Evolutionary conservation across 2,888 invertebrate genomes (phyloP).

Genomic region (Syrphus vitripennis): DNA sequence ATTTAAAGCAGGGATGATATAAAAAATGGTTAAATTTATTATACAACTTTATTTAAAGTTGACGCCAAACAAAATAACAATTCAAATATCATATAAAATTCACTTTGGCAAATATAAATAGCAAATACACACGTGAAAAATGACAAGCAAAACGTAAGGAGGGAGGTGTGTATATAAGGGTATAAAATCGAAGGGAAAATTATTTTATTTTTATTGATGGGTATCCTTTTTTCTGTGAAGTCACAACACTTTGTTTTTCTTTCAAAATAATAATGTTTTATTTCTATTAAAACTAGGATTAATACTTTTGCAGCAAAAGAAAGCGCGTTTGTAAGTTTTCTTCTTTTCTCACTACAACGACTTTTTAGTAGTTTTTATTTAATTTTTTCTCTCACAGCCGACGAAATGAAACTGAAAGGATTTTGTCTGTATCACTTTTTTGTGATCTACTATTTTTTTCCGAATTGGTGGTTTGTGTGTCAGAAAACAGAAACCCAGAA

Average conservation of each 20-base stretch:
- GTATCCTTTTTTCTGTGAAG: neutral
- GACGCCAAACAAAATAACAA: neutral
- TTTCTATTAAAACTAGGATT: neutral
- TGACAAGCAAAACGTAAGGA: conserved; percentile 4
- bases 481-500: too few relatives aligned
- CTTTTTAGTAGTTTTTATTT: conserved; percentile 17
- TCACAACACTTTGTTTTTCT: conserved; percentile 39
- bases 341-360: conserved; percentile 3
- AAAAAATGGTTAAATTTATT: neutral
- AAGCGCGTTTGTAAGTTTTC: neutral
- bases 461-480: neutral
- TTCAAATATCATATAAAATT: neutral
- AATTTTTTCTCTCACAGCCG: conserved; percentile 57
- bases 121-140: conserved; percentile 18
- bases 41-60: neutral
- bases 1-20: neutral
- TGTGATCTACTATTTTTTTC: conserved; percentile 25
- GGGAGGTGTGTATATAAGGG: neutral
- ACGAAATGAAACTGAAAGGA: conserved; percentile 63
- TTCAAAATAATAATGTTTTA: neutral
- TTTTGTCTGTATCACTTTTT: conserved; percentile 29
- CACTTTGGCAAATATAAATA: conserved; percentile 6
- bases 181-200: neutral
- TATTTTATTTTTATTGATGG: neutral
- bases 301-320: neutral